phyloP scores from a whole-genome alignment of 2,888 invertebrate genomes.

The Eurytoma adleriae region DNA sequence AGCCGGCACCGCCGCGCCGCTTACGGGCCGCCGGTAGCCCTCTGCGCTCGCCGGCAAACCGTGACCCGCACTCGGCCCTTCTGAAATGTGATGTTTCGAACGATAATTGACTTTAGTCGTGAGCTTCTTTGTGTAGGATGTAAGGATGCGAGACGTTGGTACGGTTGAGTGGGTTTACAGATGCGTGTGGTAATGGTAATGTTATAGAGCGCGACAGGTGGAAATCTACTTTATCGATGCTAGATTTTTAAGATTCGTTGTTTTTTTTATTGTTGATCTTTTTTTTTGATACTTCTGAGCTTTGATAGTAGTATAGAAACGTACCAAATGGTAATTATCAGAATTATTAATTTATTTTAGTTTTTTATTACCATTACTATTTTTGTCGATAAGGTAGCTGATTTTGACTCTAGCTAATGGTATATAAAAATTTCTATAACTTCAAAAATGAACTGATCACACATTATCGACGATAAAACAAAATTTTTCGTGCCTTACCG shows the following conservation, averaged over 20 bases:
- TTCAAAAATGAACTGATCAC: too few relatives aligned
- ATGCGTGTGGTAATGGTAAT: background rate
- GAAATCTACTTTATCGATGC: conserved; percentile 45
- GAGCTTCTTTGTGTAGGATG: background rate
- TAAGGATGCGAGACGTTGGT: background rate
- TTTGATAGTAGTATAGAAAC: background rate
- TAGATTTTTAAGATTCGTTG: conserved; percentile 2
- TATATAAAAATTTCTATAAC: too few relatives aligned
- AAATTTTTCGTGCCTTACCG: background rate
- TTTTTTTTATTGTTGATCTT: background rate
- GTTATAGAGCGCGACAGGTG: conserved; percentile 10
- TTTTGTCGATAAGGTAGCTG: conserved; percentile 8
- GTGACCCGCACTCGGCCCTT: background rate
- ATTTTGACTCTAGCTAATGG: background rate
- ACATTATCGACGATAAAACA: too few relatives aligned
- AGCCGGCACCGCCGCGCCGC: background rate
- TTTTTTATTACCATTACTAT: background rate
- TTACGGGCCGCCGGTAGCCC: conserved; percentile 14
- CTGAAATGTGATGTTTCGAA: background rate
- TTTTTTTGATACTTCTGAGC: background rate
- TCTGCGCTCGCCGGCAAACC: conserved; percentile 8
- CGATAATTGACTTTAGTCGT: background rate
- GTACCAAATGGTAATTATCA: background rate
- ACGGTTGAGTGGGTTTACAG: background rate
- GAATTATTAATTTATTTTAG: background rate